Evolutionary conservation across 2,888 invertebrate genomes (phyloP).

Genomic region (Scrobipalpa costella): DNA sequence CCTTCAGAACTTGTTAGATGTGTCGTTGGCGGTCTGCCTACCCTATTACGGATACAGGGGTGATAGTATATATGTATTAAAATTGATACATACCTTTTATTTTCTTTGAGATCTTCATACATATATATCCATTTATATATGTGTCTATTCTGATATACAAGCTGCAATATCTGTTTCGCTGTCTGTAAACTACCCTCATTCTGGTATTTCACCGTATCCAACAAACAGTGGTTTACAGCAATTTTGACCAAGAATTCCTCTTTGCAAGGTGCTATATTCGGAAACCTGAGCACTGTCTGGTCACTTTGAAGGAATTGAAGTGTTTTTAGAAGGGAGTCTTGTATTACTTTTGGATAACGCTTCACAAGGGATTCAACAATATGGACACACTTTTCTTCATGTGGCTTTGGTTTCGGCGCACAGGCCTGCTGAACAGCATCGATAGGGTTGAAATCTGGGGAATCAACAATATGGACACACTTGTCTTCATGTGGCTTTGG

Average conservation of each 20-base stretch:
- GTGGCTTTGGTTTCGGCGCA: neutral
- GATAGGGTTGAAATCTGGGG: too few species aligned
- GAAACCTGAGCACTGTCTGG: slow-evolving; percentile 38
- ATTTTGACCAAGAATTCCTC: slow-evolving; percentile 43
- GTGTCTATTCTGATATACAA: slow-evolving; percentile 35
- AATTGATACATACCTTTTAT: neutral
- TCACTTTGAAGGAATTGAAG: slow-evolving; percentile 38
- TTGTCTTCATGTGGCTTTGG: neutral
- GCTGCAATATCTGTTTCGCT: slow-evolving; percentile 36
- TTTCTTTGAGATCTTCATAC: slow-evolving; percentile 34
- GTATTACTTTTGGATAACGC: slow-evolving; percentile 31
- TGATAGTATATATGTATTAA: too few species aligned
- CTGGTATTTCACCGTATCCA: slow-evolving; percentile 33
- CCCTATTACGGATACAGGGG: too few species aligned
- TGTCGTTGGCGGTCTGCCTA: too few species aligned
- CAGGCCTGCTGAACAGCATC: neutral
- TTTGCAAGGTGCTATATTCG: slow-evolving; percentile 31
- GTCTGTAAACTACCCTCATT: slow-evolving; percentile 29
- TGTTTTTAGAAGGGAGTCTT: slow-evolving; percentile 37
- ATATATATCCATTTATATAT: slow-evolving; percentile 35
- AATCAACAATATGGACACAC: neutral
- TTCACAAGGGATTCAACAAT: neutral
- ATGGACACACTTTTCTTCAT: neutral
- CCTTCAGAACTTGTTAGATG: too few species aligned
- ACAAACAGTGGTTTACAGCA: slow-evolving; percentile 33